These are phyloP conservation scores for Acromyrmex charruanus DNA, from an alignment of 1,140 invertebrate species.

Conservation along the genomic window DNA sequence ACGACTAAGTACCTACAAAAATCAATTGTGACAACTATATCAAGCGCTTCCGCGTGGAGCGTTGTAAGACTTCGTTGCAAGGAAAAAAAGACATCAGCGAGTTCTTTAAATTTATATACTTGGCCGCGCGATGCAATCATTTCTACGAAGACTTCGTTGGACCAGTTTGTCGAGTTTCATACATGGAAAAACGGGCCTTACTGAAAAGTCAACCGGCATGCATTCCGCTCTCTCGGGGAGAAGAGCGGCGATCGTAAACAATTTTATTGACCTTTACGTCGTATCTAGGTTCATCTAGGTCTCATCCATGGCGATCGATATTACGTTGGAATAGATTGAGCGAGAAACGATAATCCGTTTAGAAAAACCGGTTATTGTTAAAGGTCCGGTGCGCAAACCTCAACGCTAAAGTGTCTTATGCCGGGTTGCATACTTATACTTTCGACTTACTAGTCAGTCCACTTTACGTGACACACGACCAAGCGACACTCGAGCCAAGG, in stretches of 20 bases:
- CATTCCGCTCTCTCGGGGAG: slow-evolving; percentile 38
- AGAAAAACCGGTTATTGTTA: background rate
- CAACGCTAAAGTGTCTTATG: background rate
- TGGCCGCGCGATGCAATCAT: slow-evolving; percentile 4
- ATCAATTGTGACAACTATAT: background rate
- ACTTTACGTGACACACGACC: slow-evolving; percentile 44
- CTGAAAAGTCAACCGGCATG: slow-evolving; percentile 46
- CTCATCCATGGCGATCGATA: slow-evolving; percentile 24
- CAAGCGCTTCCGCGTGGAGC: background rate
- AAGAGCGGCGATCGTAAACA: slow-evolving; percentile 60
- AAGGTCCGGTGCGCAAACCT: background rate
- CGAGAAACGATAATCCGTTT: slow-evolving; percentile 6
- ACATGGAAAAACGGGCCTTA: slow-evolving; percentile 71
- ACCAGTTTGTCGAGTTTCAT: slow-evolving; percentile 76
- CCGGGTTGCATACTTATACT: background rate
- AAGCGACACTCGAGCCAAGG: background rate
- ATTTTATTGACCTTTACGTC: slow-evolving; percentile 70
- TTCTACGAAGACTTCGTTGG: slow-evolving; percentile 67
- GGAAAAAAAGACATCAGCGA: background rate
- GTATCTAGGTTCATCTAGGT: slow-evolving; percentile 18
- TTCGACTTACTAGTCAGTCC: slow-evolving; percentile 55
- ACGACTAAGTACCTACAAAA: background rate
- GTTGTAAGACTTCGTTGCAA: background rate
- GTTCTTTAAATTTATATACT: slow-evolving; percentile 33
- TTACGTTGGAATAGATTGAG: slow-evolving; percentile 14